Percentiles rank a stretch among this genome's conserved stretches.
These are phyloP conservation scores for Pterostichus madidus DNA, from an alignment of 2,888 invertebrate genomes.

Conservation along the genomic window DNA sequence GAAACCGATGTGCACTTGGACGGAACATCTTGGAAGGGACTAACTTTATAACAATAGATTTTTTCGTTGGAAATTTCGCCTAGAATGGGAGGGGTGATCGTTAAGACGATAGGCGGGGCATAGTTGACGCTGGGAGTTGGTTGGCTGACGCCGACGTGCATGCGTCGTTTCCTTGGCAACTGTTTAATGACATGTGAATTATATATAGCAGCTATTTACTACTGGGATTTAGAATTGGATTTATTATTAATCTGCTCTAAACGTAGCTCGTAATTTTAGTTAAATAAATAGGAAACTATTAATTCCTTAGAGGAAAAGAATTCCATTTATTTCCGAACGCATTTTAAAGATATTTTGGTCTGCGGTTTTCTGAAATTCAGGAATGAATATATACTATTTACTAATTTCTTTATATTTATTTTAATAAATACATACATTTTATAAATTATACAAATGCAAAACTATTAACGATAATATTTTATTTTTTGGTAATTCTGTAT, in stretches of 20 bases:
- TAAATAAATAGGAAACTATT: slow-evolving; percentile 1
- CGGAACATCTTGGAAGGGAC: slow-evolving; percentile 32
- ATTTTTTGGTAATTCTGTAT: too few relatives aligned
- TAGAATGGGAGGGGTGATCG: slow-evolving; percentile 42
- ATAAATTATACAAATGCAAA: too few relatives aligned
- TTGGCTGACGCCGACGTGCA: slow-evolving; percentile 54
- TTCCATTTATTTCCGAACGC: too few relatives aligned
- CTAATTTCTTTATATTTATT: too few relatives aligned
- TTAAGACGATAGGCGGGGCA: slow-evolving; percentile 45
- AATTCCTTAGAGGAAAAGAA: too few relatives aligned
- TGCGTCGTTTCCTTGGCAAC: slow-evolving; percentile 62
- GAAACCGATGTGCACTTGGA: slow-evolving; percentile 24
- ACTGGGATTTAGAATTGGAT: background rate
- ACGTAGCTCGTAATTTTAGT: slow-evolving; percentile 6
- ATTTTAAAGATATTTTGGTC: too few relatives aligned
- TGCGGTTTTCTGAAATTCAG: too few relatives aligned
- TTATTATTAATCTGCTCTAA: slow-evolving; percentile 20
- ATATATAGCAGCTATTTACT: slow-evolving; percentile 56
- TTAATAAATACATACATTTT: too few relatives aligned
- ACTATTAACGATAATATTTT: too few relatives aligned
- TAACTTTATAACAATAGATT: slow-evolving; percentile 59
- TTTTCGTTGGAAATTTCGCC: slow-evolving; percentile 37
- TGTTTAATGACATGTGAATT: slow-evolving; percentile 49
- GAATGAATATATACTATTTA: too few relatives aligned
- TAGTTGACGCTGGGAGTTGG: slow-evolving; percentile 30